Base-by-base conservation (phyloP, 2,797 vertebrate genomes). In the Pangasius macronema region DNA sequence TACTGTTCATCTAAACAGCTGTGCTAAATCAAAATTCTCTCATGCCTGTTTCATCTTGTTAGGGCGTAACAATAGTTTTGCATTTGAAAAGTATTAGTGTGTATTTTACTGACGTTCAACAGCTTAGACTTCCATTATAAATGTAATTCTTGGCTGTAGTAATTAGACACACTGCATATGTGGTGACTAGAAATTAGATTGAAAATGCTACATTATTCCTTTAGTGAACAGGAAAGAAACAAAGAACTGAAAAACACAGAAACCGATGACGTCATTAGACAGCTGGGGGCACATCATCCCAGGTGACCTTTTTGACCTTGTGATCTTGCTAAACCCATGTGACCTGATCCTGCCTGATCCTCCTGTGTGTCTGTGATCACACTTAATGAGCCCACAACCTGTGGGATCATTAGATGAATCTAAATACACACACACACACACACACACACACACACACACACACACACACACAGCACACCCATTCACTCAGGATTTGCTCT, bases 341-440 rank as follows among this genome's bases (percentile, higher is more conserved):
- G 86, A 87, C 80, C 81, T 77, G 81, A 87, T 83, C 70, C 51
- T 33, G 63, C 79, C 20, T 82, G 65, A 73, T 42, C 70, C 30
- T 59, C 79, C 80, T 83, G 27, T 70, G 79, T 86, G 85, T 68
- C 36, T 82, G 39, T 46, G 24, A 57, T 77, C 59, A 77, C 46
- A 51, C 36, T 42, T 81, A 81, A 81, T 81, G 55, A 61, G 79
- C 57, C 55, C 79, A 61, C 55, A 81, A 81, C 79, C 79, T 75
- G 57, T 67, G 49, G 9, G 72, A 76, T 77, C 14, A 20, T 77
- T 65, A 83, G 67, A 42, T 82, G 53, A 42, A 75, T 83, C 59
- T 36, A 57, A 42, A 83, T 59, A 51, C 68, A 65, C 53, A 81
- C 53, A 73, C 53, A 55, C 51, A 53, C 72, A 75, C 72, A 75